phyloP scores from a whole-genome alignment of 2,113 vertebrate genomes.

The Neodon shergylaensis region DNA sequence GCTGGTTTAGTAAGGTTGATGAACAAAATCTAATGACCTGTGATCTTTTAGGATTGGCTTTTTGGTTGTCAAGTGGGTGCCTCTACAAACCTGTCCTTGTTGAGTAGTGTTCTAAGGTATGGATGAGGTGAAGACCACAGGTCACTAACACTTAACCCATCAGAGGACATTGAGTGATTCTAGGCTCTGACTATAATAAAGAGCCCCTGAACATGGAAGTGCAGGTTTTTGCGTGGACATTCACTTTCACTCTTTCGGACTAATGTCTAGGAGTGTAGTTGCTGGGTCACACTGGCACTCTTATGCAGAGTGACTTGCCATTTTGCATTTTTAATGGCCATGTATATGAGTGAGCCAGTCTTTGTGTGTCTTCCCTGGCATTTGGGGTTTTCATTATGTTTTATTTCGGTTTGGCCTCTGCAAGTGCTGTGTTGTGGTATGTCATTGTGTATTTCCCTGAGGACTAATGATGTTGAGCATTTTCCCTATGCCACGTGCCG shows the following conservation, averaged over 20 bases:
- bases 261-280: neutral
- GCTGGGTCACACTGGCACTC: neutral
- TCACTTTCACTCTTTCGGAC: neutral
- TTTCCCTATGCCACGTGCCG: neutral
- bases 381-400: too few species aligned
- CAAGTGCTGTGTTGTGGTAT: accelerated
- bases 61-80: neutral
- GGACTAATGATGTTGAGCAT: too few species aligned
- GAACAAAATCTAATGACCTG: neutral
- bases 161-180: neutral
- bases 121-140: neutral
- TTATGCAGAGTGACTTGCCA: neutral
- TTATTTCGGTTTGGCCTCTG: neutral
- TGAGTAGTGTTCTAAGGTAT: neutral
- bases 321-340: neutral
- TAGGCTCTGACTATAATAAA: neutral
- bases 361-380: too few species aligned
- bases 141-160: neutral
- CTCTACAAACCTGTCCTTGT: neutral
- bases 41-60: neutral
- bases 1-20: neutral
- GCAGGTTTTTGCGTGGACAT: neutral
- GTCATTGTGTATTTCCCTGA: neutral
- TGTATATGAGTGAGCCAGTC: neutral
- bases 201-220: neutral